Evolutionary conservation across 1,140 invertebrate genomes (phyloP), one percentile per base, ranked within the genome.

Genomic region (Lysiphlebus fabarum): DNA sequence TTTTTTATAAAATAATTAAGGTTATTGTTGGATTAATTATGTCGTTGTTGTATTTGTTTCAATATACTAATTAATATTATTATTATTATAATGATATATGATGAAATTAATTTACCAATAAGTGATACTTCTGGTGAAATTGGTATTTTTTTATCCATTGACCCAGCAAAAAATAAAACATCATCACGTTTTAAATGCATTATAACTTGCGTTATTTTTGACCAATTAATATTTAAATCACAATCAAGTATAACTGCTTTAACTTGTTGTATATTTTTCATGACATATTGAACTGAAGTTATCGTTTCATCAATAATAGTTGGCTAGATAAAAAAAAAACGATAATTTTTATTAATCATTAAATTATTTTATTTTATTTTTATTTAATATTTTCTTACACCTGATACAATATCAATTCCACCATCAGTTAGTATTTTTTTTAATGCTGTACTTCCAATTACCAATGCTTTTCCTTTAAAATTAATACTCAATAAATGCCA

Each of bases 381-480:
- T 44, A 38, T 63, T 40, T 26, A 41, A 55, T 42, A 34, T 11
- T 37, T 58, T 67, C 68, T 72, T 26, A 76, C 74, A 11, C 53
- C 38, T 45, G 63, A 12, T 7, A 37, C 37, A 26, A 72, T n/a
- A 34, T 55, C 54, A 44, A 76, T 68, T 34, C 72, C 72, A 10
- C 10, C 50, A 1, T 69, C 48, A 7, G 37, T 44, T 4, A 78
- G 61, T 11, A 50, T 10, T 9, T 69, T 8, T 6, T 43, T 50
- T 14, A 73, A 65, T 2, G 61, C 4, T 8, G 50, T 7, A 11
- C 68, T 64, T 5, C 70, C 76, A 9, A 83, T 75, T 0, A 75
- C 71, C 51, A 77, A 81, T 53, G 76, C 77, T 14, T 80, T 68
- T 0, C 70, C 77, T 4, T 77, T 36, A 55, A 83, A 82, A 6